phyloP scores from a whole-genome alignment of 2,113 vertebrate species.

The Tetraodon nigroviridis region DNA sequence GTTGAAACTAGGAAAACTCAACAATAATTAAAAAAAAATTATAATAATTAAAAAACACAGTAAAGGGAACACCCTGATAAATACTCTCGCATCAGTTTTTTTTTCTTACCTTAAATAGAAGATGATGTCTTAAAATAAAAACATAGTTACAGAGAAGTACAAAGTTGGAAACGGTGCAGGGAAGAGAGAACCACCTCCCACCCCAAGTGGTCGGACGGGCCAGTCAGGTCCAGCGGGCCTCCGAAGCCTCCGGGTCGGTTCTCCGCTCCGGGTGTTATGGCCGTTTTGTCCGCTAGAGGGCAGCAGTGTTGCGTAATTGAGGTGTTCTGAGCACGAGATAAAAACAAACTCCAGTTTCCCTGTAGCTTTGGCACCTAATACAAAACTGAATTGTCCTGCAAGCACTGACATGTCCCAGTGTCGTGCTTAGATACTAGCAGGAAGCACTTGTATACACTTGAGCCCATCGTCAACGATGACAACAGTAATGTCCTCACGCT shows the following conservation, averaged over 20 bases:
- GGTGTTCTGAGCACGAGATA: constrained; percentile 43
- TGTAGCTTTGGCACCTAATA: constrained; percentile 4
- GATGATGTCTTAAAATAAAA: constrained; percentile 51
- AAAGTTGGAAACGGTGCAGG: constrained; percentile 12
- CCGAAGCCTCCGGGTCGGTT: constrained; percentile 8
- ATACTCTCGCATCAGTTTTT: constrained; percentile 69
- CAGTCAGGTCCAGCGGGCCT: constrained; percentile 46
- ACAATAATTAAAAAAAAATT: constrained; percentile 61
- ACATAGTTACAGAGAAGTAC: constrained; percentile 34
- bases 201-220: constrained; percentile 19
- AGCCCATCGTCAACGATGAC: too few relatives aligned
- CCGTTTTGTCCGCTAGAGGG: constrained; percentile 58
- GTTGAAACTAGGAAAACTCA: constrained; percentile 42
- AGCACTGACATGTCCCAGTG: constrained; percentile 10
- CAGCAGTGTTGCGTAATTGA: constrained; percentile 42
- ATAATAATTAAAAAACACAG: constrained; percentile 58
- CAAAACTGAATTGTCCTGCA: constrained; percentile 22
- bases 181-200: constrained; percentile 10
- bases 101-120: constrained; percentile 75
- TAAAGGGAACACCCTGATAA: constrained; percentile 67
- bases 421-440: constrained; percentile 3
- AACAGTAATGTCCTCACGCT: constrained; percentile 2
- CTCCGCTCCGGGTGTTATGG: constrained; percentile 1
- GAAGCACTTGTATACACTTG: too few relatives aligned
- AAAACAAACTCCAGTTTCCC: constrained; percentile 9